A percentile compares a stretch with the other conserved stretches of the same genome.
These are phyloP conservation scores for Neoaliturus tenellus DNA, from an alignment of 2,888 invertebrate genomes.

Conservation along the genomic window DNA sequence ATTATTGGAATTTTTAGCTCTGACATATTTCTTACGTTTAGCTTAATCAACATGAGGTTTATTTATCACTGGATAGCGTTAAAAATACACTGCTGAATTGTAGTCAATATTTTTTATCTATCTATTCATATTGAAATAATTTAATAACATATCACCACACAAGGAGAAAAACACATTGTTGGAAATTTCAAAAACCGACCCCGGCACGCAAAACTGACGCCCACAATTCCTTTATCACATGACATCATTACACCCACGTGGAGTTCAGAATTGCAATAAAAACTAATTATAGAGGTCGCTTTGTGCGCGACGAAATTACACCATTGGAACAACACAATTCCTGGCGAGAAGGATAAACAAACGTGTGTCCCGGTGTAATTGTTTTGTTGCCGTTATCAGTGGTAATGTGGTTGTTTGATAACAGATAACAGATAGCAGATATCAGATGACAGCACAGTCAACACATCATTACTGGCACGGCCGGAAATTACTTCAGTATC, in stretches of 20 bases:
- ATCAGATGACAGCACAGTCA: constrained; percentile 28
- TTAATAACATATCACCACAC: too few relatives aligned
- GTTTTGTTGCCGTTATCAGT: constrained; percentile 13
- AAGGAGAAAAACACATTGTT: too few relatives aligned
- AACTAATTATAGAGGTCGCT: neutral
- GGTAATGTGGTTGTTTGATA: neutral
- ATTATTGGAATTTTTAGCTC: too few relatives aligned
- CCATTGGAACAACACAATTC: neutral
- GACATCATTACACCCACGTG: neutral
- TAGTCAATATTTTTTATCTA: too few relatives aligned
- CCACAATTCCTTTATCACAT: neutral
- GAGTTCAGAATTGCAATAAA: neutral
- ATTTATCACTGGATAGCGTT: too few relatives aligned
- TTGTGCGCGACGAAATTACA: constrained; percentile 26
- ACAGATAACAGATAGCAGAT: constrained; percentile 8
- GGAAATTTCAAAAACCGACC: too few relatives aligned
- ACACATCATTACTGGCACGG: constrained; percentile 15
- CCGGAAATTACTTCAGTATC: constrained; percentile 30
- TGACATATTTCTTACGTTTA: too few relatives aligned
- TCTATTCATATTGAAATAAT: too few relatives aligned
- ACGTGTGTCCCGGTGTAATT: neutral
- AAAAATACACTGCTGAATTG: too few relatives aligned
- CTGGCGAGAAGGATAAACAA: neutral
- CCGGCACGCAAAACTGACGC: neutral
- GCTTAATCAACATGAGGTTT: too few relatives aligned